A percentile compares a stretch with the other conserved stretches of the same genome.
Conservation (phyloP, 2,888 invertebrate genomes). For the Drosophila ezoana region DNA sequence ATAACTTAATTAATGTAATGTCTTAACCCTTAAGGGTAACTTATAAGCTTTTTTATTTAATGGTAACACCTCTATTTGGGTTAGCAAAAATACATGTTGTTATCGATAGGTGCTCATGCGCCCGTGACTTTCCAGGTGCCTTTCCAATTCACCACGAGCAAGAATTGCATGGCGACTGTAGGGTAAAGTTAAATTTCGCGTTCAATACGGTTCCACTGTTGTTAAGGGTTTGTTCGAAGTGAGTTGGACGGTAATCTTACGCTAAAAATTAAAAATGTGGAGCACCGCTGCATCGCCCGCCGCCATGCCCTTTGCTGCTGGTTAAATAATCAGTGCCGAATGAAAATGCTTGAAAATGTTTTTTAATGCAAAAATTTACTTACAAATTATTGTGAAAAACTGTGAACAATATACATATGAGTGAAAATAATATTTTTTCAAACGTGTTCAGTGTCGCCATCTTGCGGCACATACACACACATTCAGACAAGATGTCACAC, state of each 20-base stretch:
- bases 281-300: conserved; percentile 38
- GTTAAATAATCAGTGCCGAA: conserved; percentile 75
- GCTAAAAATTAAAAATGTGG: conserved; percentile 44
- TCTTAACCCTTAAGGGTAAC: too few species aligned
- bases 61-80: conserved; percentile 11
- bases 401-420: conserved; percentile 36
- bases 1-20: too few species aligned
- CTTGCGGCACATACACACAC: conserved; percentile 67
- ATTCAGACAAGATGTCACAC: conserved; percentile 49
- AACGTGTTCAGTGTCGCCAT: conserved; percentile 72
- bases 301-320: conserved; percentile 39
- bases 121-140: conserved; percentile 29
- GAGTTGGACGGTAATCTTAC: conserved; percentile 72
- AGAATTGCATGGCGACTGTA: conserved; percentile 61
- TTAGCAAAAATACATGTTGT: not conserved
- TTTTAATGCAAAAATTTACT: conserved; percentile 24
- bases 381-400: conserved; percentile 44
- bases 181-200: conserved; percentile 67
- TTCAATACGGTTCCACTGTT: conserved; percentile 83
- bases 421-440: conserved; percentile 52
- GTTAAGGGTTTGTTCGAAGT: conserved; percentile 85
- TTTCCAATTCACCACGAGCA: conserved; percentile 62
- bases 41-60: not conserved
- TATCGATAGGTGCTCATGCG: conserved; percentile 54
- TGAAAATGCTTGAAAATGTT: conserved; percentile 34